Base-by-base conservation (phyloP, 1,140 invertebrate genomes). In the Diploscapter pachys region DNA sequence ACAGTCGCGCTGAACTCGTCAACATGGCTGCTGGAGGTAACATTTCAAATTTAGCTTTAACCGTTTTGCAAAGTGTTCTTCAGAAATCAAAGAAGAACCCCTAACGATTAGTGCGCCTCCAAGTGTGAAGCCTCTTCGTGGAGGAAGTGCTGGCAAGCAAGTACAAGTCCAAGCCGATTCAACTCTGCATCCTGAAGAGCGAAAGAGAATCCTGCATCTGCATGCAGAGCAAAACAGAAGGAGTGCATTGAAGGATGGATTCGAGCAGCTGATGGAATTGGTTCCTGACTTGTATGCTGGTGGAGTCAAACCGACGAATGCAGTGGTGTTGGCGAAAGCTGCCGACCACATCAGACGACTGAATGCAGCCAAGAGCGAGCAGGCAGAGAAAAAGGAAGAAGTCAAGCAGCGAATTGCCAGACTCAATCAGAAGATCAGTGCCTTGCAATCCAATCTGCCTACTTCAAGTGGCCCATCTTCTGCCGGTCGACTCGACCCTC, bases 161-260 rank as follows among this genome's bases (percentile, higher is more conserved):
- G 31, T 65, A 52, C 75, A 76, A 59, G 75, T 73, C n/a, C 78
- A 80, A 31, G 82, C 82, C 9, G 83, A 85, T 71, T 83, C 81
- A n/a, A 86, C 83, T 0, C 50, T 85, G 8, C 78, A 85, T 76
- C 84, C 83, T n/a, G 80, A 81, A 55, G 83, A 85, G 63, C 61
- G 83, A 3, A 85, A 88, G 62, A 81, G 88, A 70, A 87, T 87
- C 13, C 86, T 93, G 52, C 96, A 98, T 86, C 93, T 96, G 75
- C 95, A 97, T 86, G 94, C 96, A 0, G 96, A 99, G 86, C 95
- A 98, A 88, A 99, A 98, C 86, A 89, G 96, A 54, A 89, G 96
- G 56, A 95, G 93, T 85, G 97, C 96, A 1, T 50, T 79, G 51
- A 78, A 79, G 52, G 78, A 79, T 56, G 78, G 78, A 69, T 79